Evolutionary conservation across 2,113 vertebrate genomes (phyloP), one percentile per base, ranked within the genome.

Genomic region (Serilophus lunatus): DNA sequence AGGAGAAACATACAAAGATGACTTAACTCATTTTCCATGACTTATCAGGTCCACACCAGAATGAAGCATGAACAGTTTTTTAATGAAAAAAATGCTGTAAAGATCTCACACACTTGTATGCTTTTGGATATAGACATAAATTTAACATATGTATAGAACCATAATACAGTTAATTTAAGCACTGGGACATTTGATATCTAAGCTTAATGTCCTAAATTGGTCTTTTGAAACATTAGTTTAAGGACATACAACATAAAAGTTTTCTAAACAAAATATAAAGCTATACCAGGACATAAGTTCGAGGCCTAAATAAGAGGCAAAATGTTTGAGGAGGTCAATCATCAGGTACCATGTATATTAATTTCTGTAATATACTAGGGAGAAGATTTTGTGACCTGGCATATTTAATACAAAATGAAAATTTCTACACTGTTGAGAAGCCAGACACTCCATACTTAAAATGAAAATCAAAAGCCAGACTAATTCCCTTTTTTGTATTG

Each of bases 401-500:
- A 16, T 23, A 15, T n/a, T 45, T 51, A 47, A 22, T 49, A 61
- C 24, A 57, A 47, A 63, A 60, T 69, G 3, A 20, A 72, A 77
- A 33, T 13, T 9, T 29, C 18, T 36, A 33, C 24, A 9, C 5
- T 56, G 5, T 9, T 68, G 17, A 26, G 23, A 81, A 72, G 4
- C 7, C 22, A 29, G 6, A 36, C 8, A 60, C 2, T 4, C 44
- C n/a, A 45, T 29, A 31, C 3, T 79, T 88, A 23, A 42, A 72
- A 18, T 11, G 5, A 79, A 66, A 87, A 51, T 29, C 0, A 0
- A 35, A 53, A 82, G 1, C 10, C 33, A 86, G 26, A 42, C 3
- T 8, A 29, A 2, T 29, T 3, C 0, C 0, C 65, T n/a, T 14
- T 61, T 59, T 42, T 35, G 2, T 71, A 3, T 16, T 29, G 2